Percentiles rank a stretch among this genome's conserved stretches.
Conservation (phyloP, 2,113 vertebrate genomes). For the Perccottus glenii region DNA sequence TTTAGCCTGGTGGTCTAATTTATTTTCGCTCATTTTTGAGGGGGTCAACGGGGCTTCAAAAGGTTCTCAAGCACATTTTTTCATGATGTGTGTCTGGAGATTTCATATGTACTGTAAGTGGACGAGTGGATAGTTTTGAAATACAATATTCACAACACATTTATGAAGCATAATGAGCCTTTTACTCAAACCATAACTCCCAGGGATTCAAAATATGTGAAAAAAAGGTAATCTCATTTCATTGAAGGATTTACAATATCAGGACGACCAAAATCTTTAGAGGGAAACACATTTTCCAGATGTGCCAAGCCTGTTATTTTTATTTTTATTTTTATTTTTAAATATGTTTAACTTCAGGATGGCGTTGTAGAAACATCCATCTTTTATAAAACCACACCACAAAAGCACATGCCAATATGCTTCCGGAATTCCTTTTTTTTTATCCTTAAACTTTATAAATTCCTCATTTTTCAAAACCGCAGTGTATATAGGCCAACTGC, state of each 20-base stretch:
- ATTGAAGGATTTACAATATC: slow-evolving; percentile 37
- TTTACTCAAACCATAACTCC: slow-evolving; percentile 50
- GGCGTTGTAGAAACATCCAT: slow-evolving; percentile 20
- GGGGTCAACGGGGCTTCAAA: slow-evolving; percentile 71
- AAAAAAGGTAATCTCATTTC: slow-evolving; percentile 50
- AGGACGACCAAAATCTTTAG: slow-evolving; percentile 59
- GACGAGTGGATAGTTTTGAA: slow-evolving; percentile 59
- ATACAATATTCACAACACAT: slow-evolving; percentile 52
- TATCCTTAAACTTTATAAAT: slow-evolving; percentile 80
- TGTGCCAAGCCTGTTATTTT: slow-evolving; percentile 65
- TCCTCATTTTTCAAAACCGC: slow-evolving; percentile 62
- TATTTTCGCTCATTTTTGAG: slow-evolving; percentile 62
- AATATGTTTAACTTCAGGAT: not conserved
- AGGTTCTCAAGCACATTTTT: slow-evolving; percentile 78
- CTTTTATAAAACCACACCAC: slow-evolving; percentile 57
- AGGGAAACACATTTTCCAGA: slow-evolving; percentile 61
- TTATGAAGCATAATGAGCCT: slow-evolving; percentile 49
- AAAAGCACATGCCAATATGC: slow-evolving; percentile 73
- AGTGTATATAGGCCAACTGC: slow-evolving; percentile 71
- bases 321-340: no score
- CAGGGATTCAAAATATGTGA: slow-evolving; percentile 58
- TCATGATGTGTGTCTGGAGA: slow-evolving; percentile 68
- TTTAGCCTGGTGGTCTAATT: slow-evolving; percentile 58
- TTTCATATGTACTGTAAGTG: slow-evolving; percentile 72
- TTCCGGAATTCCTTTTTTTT: slow-evolving; percentile 86